Base-by-base conservation (phyloP, 2,113 vertebrate species). In the Lanius ludovicianus region DNA sequence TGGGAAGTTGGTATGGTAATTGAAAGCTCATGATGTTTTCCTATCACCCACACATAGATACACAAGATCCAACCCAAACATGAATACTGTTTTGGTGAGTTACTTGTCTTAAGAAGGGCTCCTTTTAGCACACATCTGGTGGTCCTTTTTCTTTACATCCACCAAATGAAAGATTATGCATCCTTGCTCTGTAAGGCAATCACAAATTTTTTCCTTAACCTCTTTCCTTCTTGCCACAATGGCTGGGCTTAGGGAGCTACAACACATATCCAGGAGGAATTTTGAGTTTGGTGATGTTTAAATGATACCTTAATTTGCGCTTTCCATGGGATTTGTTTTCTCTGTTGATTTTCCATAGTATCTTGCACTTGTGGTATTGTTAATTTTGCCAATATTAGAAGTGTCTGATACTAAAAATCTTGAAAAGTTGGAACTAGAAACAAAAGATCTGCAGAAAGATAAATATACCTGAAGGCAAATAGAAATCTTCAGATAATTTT, bases 191-290 rank as follows among this genome's bases (percentile, higher is more conserved):
- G 6, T 20, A 37, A 79, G 56, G 23, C 21, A 42, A 65, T 8
- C 2, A 13, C 5, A 25, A 3, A 13, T 46, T 37, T 9, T 37
- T 64, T 89, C 5, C 9, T 12, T 84, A 8, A 31, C 11, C 4
- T 49, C 5, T 21, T 57, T 55, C 27, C 37, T 79, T 84, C 27
- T 44, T 52, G 19, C 44, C 2, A 3, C 19, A n/a, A 10, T 44
- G 7, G 8, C 13, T 46, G 49, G 5, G 6, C 0, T 10, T 46
- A 42, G 8, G 18, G 49, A 91, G 7, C 7, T 63, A 13, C 0
- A 1, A 21, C 24, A 47, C 3, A 33, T 10, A n/a, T 1, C 25
- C 2, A 35, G 30, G 9, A 76, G 33, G 8, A 68, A 12, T 37
- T 59, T 44, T 44, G 44, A 4, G 1, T 68, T 74, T 31, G 5